Base-by-base conservation (phyloP, 2,888 invertebrate species). In the Tuberolachnus salignus region DNA sequence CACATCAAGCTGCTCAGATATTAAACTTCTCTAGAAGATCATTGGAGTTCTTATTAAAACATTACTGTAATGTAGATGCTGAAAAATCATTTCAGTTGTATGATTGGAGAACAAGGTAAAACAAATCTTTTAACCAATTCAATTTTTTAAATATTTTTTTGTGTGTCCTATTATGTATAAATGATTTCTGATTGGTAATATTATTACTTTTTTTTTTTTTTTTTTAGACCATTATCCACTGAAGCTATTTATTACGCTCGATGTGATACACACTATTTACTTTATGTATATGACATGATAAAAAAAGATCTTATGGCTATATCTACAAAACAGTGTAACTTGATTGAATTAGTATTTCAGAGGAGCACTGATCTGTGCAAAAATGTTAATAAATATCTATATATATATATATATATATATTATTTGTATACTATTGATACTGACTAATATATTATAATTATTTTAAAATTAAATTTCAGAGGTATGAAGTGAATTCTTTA, bases 31-130 rank as follows among this genome's bases (percentile, higher is more conserved):
- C 90, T 0, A 89, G 90, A 19, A 87, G 92, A 1, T 94, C 95
- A 4, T 87, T 95, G 70, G 91, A 94, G 0, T 91, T 91, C 85
- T 87, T 99, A 53, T 87, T 98, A 51, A 88, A 90, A 83, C 88
- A 88, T 72, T 97, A 93, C 85, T 95, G 97, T 84, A 86, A 89
- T 61, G 87, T 96, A 26, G 88, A 90, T 80, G 90, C 93, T 0
- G 92, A 98, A 84, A 99, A 99, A 86, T 91, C 92, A 81, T 95
- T 92, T 85, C 98, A 98, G 85, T 86, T 96, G 80, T 97, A 98
- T 0, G 97, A 98, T 86, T 98, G 97, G 97, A 90, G 97, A 82
- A 92, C 95, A 81, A 88, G 93, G 89, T 90, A 84, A 61, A 72
- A 44, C 42, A 14, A 46, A 26, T 66, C 10, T 23, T 4, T 9